Conservation (phyloP, 2,797 vertebrate species). For the Mormyrops boulengeri region DNA sequence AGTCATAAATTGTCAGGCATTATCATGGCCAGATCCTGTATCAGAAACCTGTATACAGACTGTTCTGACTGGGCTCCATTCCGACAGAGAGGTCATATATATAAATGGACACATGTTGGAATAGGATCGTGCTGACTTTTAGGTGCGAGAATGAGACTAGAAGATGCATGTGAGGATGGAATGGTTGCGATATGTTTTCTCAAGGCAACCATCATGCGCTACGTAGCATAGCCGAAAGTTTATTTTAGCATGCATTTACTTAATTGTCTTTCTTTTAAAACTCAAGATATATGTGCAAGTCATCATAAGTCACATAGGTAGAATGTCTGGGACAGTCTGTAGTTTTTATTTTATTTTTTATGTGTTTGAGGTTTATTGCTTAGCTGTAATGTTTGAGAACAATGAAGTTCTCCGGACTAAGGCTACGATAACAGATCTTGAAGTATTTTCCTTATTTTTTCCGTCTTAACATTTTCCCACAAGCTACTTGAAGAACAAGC, state of each 20-base stretch:
- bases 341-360: not conserved
- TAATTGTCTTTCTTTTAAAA: not conserved
- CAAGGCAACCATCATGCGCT: not conserved
- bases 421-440: not conserved
- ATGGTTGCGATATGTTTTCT: not conserved
- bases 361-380: not conserved
- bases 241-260: not conserved
- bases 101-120: not conserved
- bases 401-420: not conserved
- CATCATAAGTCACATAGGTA: not conserved
- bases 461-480: not conserved
- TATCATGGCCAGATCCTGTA: not conserved
- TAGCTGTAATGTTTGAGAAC: not conserved
- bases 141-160: not conserved
- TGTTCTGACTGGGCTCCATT: not conserved
- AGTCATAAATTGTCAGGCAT: not conserved
- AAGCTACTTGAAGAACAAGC: not conserved
- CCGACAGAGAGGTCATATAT: not conserved
- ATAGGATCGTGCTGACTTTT: not conserved
- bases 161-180: not conserved
- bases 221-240: not conserved
- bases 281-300: not conserved
- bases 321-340: not conserved
- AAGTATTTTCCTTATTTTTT: not conserved
- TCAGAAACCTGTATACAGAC: not conserved